Base-by-base conservation (phyloP, 2,113 vertebrate genomes). In the Camelus bactrianus region DNA sequence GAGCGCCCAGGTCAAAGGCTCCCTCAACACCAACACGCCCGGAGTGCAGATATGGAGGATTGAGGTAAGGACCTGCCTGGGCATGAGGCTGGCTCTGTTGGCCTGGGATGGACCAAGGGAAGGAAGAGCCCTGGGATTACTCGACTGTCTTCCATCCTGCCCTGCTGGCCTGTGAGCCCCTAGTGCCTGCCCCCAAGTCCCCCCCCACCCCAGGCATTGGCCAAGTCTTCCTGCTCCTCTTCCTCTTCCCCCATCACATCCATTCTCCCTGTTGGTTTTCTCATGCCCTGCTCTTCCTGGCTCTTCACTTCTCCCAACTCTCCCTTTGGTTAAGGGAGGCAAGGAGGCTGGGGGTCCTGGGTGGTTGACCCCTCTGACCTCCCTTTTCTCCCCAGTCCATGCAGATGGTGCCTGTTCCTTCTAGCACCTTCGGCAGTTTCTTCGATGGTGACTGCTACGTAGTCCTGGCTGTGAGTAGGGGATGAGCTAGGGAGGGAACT, bases 21-120 rank as follows among this genome's bases (percentile, higher is more conserved):
- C 98, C 1, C 98, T 99, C 97, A 98, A 99, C 97, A 98, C 98
- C 99, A 99, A 98, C 89, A 99, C 98, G 0, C 98, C 99, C 0
- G 99, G 99, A 35, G 56, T 99, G 89, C 99, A 99, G 97, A 99
- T 99, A 99, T 99, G 99, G 99, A 98, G 99, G 97, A 99, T 99
- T 0, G 99, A 99, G 99, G 99, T 99, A 82, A 97, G 98, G 16
- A 26, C 38, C 52, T 11, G 46, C 14, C 13, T 22, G 75, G 3
- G 52, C 22, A 11, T 3, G 9, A 17, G 0, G 28, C 0, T 22
- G 32, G 26, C 7, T 28, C 30, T 79, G 22, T 22, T 8, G 24
- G 62, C 3, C 22, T 60, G 60, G 62, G 76, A 12, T 28, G 87
- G 10, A 12, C 20, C 0, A 72, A 85, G 80, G 86, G 7, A 7